Conservation (phyloP, 1,140 invertebrate species). For the Holcopasites calliopsidis region DNA sequence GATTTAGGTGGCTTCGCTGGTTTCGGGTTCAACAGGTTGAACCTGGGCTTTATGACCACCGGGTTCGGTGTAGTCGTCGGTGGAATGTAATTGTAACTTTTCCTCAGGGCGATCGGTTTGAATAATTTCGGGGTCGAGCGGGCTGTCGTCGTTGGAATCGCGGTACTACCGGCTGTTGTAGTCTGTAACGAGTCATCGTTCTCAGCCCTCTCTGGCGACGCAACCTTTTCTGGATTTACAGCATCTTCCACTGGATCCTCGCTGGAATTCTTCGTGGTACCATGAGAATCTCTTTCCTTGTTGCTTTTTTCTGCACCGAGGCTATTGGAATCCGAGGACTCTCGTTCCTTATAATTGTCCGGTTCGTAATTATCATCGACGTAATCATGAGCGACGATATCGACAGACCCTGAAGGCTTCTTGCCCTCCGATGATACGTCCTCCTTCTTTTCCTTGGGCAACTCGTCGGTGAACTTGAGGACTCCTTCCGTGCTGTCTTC, state of each 20-base stretch:
- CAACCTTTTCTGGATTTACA: constrained; percentile 21
- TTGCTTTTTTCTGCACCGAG: constrained; percentile 18
- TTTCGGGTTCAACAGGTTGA: constrained; percentile 69
- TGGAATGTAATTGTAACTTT: constrained; percentile 73
- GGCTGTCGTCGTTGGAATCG: constrained; percentile 51
- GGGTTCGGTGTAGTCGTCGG: constrained; percentile 73
- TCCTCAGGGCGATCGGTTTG: constrained; percentile 69
- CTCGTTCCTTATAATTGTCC: constrained; percentile 65
- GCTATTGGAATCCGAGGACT: constrained; percentile 16
- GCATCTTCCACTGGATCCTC: neutral
- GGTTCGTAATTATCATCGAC: constrained; percentile 82
- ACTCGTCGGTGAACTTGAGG: constrained; percentile 78
- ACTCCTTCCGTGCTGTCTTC: constrained; percentile 75
- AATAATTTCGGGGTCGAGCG: constrained; percentile 67
- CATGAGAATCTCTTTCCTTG: neutral
- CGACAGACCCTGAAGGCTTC: constrained; percentile 48
- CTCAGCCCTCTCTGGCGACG: neutral
- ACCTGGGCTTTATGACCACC: constrained; percentile 72
- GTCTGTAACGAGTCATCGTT: neutral
- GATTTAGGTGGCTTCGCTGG: constrained; percentile 71
- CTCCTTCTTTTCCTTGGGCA: constrained; percentile 68
- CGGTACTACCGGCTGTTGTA: constrained; percentile 22
- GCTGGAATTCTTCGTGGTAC: neutral
- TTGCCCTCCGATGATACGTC: constrained; percentile 46
- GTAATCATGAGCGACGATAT: constrained; percentile 73